phyloP scores from a whole-genome alignment of 1,140 invertebrate species.

The Caenorhabditis briggsae region DNA sequence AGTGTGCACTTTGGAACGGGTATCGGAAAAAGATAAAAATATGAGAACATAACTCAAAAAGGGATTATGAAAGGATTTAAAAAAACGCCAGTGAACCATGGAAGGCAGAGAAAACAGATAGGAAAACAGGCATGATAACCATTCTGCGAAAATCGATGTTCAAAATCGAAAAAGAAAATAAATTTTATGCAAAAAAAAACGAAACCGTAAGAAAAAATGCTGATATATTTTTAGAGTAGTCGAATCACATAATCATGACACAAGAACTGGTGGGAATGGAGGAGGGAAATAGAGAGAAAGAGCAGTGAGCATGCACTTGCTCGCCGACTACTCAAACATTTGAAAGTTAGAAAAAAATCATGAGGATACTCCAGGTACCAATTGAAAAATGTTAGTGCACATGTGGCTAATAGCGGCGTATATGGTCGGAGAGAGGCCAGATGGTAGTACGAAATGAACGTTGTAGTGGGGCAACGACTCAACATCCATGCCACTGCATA shows the following conservation, averaged over 20 bases:
- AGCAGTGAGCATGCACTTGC: neutral
- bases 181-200: slow-evolving; percentile 19
- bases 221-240: neutral
- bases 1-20: slow-evolving; percentile 45
- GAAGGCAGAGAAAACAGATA: neutral
- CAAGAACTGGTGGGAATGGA: slow-evolving; percentile 15
- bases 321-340: slow-evolving; percentile 4
- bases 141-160: neutral
- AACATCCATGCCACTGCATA: slow-evolving; percentile 48
- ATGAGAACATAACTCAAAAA: slow-evolving; percentile 28
- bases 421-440: slow-evolving; percentile 37
- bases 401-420: slow-evolving; percentile 27
- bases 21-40: slow-evolving; percentile 4
- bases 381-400: slow-evolving; percentile 1
- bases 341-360: neutral
- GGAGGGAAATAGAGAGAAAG: slow-evolving; percentile 26
- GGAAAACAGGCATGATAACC: neutral
- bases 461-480: slow-evolving; percentile 59
- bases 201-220: neutral
- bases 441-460: slow-evolving; percentile 57
- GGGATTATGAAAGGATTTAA: neutral
- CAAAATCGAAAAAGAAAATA: neutral
- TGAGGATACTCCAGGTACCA: slow-evolving; percentile 39
- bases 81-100: neutral
- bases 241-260: slow-evolving; percentile 41